Evolutionary conservation across 1,140 invertebrate species (phyloP).

Genomic region (Daktulosphaira vitifoliae): DNA sequence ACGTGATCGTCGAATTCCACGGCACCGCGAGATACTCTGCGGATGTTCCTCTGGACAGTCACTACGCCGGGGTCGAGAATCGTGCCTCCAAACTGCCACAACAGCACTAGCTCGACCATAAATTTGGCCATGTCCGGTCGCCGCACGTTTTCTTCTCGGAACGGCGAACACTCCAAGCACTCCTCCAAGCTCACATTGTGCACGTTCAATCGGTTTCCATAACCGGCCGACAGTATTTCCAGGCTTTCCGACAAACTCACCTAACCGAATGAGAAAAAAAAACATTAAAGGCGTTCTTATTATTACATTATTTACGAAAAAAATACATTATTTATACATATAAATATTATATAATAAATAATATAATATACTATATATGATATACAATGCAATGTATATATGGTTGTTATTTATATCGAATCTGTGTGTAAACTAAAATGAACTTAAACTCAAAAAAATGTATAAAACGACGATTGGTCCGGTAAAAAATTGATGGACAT

Average conservation of each 20-base stretch:
- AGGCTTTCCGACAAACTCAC: background rate
- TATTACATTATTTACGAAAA: too few species aligned
- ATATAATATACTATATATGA: too few species aligned
- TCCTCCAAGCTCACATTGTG: background rate
- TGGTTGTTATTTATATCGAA: too few species aligned
- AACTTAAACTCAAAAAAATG: too few species aligned
- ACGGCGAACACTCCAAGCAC: slow-evolving; percentile 12
- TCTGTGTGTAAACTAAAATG: too few species aligned
- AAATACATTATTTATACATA: too few species aligned
- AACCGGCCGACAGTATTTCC: background rate
- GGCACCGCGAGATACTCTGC: background rate
- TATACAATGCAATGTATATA: too few species aligned
- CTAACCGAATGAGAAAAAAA: too few species aligned
- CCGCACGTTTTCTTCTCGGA: background rate
- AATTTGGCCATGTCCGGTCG: background rate
- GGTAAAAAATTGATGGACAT: too few species aligned
- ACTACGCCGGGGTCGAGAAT: background rate
- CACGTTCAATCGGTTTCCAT: slow-evolving; percentile 1
- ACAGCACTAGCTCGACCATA: background rate
- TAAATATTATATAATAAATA: too few species aligned
- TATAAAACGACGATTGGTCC: too few species aligned
- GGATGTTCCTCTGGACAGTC: background rate
- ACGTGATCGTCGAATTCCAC: background rate
- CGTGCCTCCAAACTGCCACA: slow-evolving; percentile 24
- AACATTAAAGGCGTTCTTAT: too few species aligned